Evolutionary conservation across 2,888 invertebrate species (phyloP).

Genomic region (Ormyrus rosae): DNA sequence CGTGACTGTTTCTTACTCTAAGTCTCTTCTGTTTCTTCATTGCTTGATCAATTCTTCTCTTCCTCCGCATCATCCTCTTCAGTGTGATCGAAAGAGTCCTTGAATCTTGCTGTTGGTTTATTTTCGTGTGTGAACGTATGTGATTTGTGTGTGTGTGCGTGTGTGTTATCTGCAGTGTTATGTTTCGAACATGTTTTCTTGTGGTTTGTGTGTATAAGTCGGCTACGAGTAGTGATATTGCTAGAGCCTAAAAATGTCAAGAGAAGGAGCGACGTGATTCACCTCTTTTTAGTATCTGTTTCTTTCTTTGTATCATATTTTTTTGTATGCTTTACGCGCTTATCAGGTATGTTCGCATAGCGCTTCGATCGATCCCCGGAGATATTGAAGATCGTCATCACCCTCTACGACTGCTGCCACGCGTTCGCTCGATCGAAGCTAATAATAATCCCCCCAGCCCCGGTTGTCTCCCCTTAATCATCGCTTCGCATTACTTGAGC

Average conservation of each 20-base stretch:
- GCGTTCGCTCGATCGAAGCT: conserved; percentile 30
- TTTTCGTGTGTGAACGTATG: neutral
- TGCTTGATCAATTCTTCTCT: neutral
- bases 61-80: conserved; percentile 2
- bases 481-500: conserved; percentile 67
- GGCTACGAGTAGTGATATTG: conserved; percentile 70
- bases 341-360: neutral
- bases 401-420: conserved; percentile 28
- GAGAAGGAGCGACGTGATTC: conserved; percentile 67
- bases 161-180: conserved; percentile 55
- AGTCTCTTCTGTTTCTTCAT: neutral
- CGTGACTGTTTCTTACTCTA: conserved; percentile 12
- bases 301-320: neutral
- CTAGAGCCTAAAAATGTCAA: conserved; percentile 71
- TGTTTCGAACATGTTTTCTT: conserved; percentile 47
- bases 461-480: conserved; percentile 16
- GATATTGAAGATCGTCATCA: conserved; percentile 29
- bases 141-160: neutral
- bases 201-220: conserved; percentile 66
- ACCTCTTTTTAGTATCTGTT: conserved; percentile 10
- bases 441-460: conserved; percentile 14
- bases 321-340: conserved; percentile 5
- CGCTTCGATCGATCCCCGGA: neutral
- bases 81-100: neutral
- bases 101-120: conserved; percentile 11